Base-by-base conservation (phyloP, 2,797 vertebrate species). In the Mallotus villosus region DNA sequence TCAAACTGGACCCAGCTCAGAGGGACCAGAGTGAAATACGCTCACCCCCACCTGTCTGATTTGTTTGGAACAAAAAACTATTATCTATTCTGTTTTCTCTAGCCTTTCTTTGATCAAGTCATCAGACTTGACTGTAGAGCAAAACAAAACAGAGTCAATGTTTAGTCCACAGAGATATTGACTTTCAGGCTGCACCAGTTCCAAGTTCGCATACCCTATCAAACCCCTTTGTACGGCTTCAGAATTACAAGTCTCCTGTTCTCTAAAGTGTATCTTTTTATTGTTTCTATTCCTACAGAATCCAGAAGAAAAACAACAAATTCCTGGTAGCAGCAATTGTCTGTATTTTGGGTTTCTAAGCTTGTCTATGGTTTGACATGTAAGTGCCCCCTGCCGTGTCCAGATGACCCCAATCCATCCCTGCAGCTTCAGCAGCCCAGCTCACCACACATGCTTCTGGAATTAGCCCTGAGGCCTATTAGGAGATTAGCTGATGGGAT, bases 391-490 rank as follows among this genome's bases (percentile, higher is more conserved):
- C 76, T 68, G 67, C 79, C 78, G 85, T 82, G 72, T 74, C 46
- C 24, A 70, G 77, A 64, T 87, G 87, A 86, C 85, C 87, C 85
- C 81, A 88, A 83, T 89, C 82, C 81, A 80, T 84, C 78, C 71
- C 69, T 71, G 41, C 55, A 68, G 63, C 74, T 82, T 78, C 16
- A 17, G 8, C 16, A 55, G 19, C 82, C 74, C 73, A 16, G 60
- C 74, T 77, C 74, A 51, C 71, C 81, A 81, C 82, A 83, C 81
- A 84, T 78, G 78, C 81, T 78, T 11, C 27, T 79, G 84, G 87
- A 74, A 85, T 90, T 90, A 90, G 82, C 84, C 81, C 82, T 12
- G 84, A 92, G 88, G 83, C 87, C 81, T 86, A 88, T 90, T 91
- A 91, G 81, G 77, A 85, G 91, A 92, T 93, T 89, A 92, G 66